Evolutionary conservation across 2,113 vertebrate species (phyloP).

Genomic region (Bos taurus): ARS-UCD2.0 NC_037344.1:30308501-30309000

Average conservation of each 20-base stretch:
- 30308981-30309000: neutral
- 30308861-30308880: neutral
- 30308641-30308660: neutral
- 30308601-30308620: neutral
- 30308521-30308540: neutral
- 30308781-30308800: neutral
- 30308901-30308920: neutral
- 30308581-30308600: neutral
- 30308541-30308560: neutral
- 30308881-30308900: neutral
- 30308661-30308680: neutral
- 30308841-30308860: neutral
- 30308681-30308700: neutral
- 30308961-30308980: slow-evolving; percentile 9
- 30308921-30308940: neutral
- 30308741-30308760: neutral
- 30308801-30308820: neutral
- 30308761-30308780: neutral
- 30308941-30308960: neutral
- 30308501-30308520: neutral
- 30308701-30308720: neutral
- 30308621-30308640: neutral
- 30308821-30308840: neutral
- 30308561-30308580: neutral
- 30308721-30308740: neutral